Conservation (phyloP, 2,113 vertebrate genomes). For the Aleadryas rufinucha region DNA sequence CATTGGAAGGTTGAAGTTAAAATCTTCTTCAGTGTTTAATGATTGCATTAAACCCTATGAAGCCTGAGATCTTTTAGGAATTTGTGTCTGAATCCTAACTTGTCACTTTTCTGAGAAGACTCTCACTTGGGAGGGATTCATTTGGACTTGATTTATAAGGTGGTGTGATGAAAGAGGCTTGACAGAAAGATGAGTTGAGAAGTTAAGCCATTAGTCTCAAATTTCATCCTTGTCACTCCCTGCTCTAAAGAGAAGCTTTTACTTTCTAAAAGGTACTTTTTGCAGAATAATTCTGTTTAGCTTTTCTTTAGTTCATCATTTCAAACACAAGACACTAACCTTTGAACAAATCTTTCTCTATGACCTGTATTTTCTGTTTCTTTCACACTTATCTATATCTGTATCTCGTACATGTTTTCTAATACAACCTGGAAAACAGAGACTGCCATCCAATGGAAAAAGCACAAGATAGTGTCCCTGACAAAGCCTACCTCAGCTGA, state of each 20-base stretch:
- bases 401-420: neutral
- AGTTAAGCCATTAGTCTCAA: conserved; percentile 19
- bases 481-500: neutral
- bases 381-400: neutral
- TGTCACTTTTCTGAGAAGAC: neutral
- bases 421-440: neutral
- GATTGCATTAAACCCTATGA: neutral
- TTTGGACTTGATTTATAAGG: conserved; percentile 20
- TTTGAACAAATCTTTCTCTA: neutral
- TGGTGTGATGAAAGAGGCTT: neutral
- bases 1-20: neutral
- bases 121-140: neutral
- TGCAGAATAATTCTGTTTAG: neutral
- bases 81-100: neutral
- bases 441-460: neutral
- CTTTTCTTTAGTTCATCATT: neutral
- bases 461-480: neutral
- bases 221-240: conserved; percentile 22
- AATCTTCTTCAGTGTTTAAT: neutral
- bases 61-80: neutral
- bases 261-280: neutral
- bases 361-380: neutral
- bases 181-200: conserved; percentile 22
- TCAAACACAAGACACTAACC: neutral
- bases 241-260: neutral